Conservation (phyloP, 2,113 vertebrate species). For the Myiagra hebetior region DNA sequence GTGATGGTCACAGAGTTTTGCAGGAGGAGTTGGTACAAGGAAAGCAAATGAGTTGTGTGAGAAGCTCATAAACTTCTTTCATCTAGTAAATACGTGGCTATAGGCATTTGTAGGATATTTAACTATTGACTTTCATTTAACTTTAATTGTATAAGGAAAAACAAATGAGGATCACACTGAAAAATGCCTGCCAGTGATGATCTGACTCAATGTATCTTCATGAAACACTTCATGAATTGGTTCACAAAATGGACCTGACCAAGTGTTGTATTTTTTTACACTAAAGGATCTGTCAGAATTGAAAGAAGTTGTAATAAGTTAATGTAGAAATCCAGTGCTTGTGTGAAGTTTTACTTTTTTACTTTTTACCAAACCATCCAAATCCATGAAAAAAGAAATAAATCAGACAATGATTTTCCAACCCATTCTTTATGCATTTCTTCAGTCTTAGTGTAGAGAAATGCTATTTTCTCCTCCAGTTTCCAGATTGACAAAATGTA, state of each 20-base stretch:
- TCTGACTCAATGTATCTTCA: background rate
- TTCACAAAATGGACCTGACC: background rate
- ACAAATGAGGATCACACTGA: background rate
- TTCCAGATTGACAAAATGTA: background rate
- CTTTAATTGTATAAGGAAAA: background rate
- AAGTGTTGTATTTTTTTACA: background rate
- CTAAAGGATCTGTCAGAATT: background rate
- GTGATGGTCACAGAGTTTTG: background rate
- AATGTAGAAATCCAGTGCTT: background rate
- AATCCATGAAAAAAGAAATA: background rate
- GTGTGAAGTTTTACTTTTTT: background rate
- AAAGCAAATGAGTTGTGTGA: background rate
- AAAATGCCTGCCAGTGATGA: background rate
- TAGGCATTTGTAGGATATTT: background rate
- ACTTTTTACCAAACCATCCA: background rate
- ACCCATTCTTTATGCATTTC: background rate
- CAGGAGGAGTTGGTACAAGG: background rate
- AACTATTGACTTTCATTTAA: background rate
- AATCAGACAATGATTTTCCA: background rate
- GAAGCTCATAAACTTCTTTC: background rate
- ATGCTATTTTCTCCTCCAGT: background rate
- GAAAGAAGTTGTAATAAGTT: background rate
- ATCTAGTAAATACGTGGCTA: fast-evolving
- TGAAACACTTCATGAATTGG: background rate
- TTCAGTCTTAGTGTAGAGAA: background rate